phyloP scores from a whole-genome alignment of 2,888 invertebrate genomes.

The Cosmia trapezina region DNA sequence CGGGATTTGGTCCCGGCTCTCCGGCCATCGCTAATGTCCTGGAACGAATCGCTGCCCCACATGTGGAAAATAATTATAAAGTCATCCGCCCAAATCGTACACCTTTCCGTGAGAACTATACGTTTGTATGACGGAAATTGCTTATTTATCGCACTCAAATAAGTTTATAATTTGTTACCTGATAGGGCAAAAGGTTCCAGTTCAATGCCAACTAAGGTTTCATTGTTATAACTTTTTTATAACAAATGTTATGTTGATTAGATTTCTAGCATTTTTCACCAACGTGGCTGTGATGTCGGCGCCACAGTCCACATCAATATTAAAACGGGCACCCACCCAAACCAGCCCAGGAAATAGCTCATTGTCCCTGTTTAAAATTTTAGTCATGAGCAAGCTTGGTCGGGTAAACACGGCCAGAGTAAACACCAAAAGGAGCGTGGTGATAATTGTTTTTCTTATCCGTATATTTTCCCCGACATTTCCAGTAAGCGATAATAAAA shows the following conservation, averaged over 20 bases:
- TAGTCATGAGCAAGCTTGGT: conserved; percentile 62
- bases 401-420: conserved; percentile 58
- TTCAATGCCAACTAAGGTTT: conserved; percentile 12
- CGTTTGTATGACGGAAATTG: conserved; percentile 76
- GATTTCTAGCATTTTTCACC: conserved; percentile 24
- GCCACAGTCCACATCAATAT: conserved; percentile 59
- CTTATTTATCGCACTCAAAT: conserved; percentile 71
- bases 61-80: conserved; percentile 88
- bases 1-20: conserved; percentile 80
- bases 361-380: conserved; percentile 71
- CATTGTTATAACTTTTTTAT: conserved; percentile 11
- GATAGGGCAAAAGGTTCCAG: conserved; percentile 14
- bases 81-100: conserved; percentile 77
- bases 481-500: conserved; percentile 80
- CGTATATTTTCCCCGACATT: conserved; percentile 71
- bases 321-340: conserved; percentile 57
- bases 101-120: conserved; percentile 80
- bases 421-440: conserved; percentile 65
- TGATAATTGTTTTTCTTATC: conserved; percentile 78
- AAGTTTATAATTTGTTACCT: conserved; percentile 38
- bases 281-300: conserved; percentile 32
- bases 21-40: conserved; percentile 84
- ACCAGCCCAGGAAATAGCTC: conserved; percentile 64
- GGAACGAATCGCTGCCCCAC: conserved; percentile 85
- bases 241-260: conserved; percentile 18